Percentiles rank a stretch among this genome's conserved stretches.
Evolutionary conservation across 1,140 invertebrate species (phyloP).

Genomic region (Halictus rubicundus): DNA sequence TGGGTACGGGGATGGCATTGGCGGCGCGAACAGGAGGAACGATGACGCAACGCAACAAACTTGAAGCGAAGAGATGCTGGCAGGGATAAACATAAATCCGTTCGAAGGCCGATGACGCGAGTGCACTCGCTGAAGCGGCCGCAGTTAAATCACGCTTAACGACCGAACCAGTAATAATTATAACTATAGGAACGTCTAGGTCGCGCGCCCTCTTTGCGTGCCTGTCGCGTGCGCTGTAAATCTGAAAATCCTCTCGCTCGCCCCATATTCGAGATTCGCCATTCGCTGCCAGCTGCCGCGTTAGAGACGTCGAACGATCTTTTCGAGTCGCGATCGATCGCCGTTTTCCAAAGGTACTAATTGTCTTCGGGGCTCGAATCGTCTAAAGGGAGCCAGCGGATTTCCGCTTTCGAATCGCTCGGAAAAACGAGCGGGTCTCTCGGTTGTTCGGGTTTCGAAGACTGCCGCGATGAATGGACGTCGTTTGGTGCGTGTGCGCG

Average conservation of each 20-base stretch:
- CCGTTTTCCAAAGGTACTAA: too few relatives aligned
- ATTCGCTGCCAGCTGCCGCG: too few relatives aligned
- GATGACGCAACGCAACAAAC: constrained; percentile 14
- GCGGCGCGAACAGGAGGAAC: neutral
- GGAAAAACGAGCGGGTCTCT: too few relatives aligned
- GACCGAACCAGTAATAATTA: constrained; percentile 44
- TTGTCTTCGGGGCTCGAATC: too few relatives aligned
- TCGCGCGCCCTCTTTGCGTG: neutral
- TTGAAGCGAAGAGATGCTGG: neutral
- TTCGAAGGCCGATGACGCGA: constrained; percentile 35
- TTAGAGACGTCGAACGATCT: too few relatives aligned
- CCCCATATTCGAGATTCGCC: constrained; percentile 2
- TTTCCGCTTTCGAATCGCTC: too few relatives aligned
- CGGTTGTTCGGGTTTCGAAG: neutral
- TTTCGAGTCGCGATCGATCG: too few relatives aligned
- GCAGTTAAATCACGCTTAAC: constrained; percentile 35
- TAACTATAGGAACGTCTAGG: constrained; percentile 19
- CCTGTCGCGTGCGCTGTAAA: too few relatives aligned
- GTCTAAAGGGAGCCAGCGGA: too few relatives aligned
- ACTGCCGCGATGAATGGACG: constrained; percentile 28
- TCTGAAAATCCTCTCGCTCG: neutral
- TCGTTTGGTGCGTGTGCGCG: neutral
- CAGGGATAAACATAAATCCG: constrained; percentile 17
- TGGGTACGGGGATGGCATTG: too few relatives aligned
- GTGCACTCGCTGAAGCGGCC: constrained; percentile 7